Evolutionary conservation across 2,113 vertebrate species (phyloP), one percentile per base, ranked within the genome.

Genomic region (Cromileptes altivelis): DNA sequence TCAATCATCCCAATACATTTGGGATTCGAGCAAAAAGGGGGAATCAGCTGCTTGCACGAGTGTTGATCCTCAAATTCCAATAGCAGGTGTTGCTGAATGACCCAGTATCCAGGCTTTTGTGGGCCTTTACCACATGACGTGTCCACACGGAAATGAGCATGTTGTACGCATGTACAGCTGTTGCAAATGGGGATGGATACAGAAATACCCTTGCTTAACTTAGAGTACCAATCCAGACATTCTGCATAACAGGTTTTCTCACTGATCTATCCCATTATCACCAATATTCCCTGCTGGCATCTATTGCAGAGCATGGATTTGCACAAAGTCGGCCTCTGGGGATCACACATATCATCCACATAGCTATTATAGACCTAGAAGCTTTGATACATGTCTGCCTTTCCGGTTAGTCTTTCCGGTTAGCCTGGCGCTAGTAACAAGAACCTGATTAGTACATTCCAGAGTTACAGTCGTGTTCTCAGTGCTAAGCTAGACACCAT

Each of bases 21-120:
- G 90, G 91, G 89, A 78, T 83, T 83, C 73, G 71, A 71, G 70
- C 5, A 11, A 75, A 85, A 75, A 82, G 40, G 60, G 55, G 71
- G 33, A 80, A 88, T 87, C 85, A 89, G 91, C 91, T 87, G 88
- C 73, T 72, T 18, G 78, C 21, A 3, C 25, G 71, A 86, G 84
- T 69, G 82, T 84, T 90, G 85, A 84, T 84, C 88, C 83, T 82
- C 13, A 50, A 64, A 92, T 84, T 90, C 85, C 88, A 77, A 82
- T 62, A 85, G 91, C 94, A 93, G 93, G 93, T 95, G 92, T 75
- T 77, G 80, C 49, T 70, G 64, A 81, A 76, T 81, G 75, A 87
- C 81, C 88, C 75, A 63, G 70, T 72, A 87, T 82, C 70, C 77
- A 67, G 70, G 82, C 61, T 85, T 85, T 88, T 90, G 80, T 72